These are phyloP conservation scores for Limanda limanda DNA, from an alignment of 2,113 vertebrate genomes.

Conservation along the genomic window DNA sequence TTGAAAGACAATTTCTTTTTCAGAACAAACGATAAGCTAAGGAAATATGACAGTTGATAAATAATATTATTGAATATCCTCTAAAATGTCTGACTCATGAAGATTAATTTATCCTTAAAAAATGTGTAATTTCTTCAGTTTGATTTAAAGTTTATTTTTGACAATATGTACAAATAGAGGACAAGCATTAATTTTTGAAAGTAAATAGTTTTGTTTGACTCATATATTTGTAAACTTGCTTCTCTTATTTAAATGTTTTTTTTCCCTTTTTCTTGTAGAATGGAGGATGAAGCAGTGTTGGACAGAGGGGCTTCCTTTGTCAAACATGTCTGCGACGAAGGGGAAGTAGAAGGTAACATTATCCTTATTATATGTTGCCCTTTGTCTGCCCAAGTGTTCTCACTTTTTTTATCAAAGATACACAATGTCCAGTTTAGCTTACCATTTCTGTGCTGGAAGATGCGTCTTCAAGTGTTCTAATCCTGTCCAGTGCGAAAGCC, in stretches of 20 bases:
- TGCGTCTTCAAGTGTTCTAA: slow-evolving; percentile 27
- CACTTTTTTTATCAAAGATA: background rate
- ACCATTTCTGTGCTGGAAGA: slow-evolving; percentile 23
- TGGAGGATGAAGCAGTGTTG: slow-evolving; percentile 97
- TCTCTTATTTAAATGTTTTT: slow-evolving; percentile 58
- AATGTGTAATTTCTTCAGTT: no score
- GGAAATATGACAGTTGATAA: no score
- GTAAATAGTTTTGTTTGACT: no score
- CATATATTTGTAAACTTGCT: background rate
- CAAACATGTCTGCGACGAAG: slow-evolving; percentile 95
- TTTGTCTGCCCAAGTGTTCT: no score
- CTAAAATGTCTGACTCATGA: no score
- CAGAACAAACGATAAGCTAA: no score
- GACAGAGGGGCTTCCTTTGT: slow-evolving; percentile 96
- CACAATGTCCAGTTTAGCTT: background rate
- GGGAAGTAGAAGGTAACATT: slow-evolving; percentile 94
- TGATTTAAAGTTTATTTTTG: no score
- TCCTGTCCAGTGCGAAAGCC: slow-evolving; percentile 25
- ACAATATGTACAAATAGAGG: no score
- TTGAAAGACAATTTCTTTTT: no score
- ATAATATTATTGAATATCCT: no score
- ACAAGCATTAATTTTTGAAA: no score
- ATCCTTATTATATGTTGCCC: background rate
- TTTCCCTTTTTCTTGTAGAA: slow-evolving; percentile 86
- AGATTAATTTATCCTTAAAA: no score